Evolutionary conservation across 2,888 invertebrate genomes (phyloP).

Genomic region (Acleris laterana): DNA sequence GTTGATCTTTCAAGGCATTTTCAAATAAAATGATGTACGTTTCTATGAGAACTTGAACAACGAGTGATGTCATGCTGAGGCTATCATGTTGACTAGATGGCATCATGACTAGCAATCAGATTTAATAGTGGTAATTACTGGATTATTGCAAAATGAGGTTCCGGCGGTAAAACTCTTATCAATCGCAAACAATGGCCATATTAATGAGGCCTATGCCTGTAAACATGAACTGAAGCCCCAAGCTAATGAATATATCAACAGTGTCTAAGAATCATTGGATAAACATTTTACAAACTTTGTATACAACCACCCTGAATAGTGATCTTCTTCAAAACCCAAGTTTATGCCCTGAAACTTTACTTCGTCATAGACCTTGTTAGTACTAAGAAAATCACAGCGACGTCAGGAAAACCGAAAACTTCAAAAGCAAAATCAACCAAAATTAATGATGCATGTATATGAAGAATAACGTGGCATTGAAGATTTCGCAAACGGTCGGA

Average conservation of each 20-base stretch:
- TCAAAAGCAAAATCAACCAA: slow-evolving; percentile 11
- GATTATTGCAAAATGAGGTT: slow-evolving; percentile 29
- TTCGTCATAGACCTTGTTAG: too few species aligned
- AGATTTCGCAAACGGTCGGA: slow-evolving; percentile 44
- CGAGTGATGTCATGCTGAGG: slow-evolving; percentile 48
- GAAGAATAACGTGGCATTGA: slow-evolving; percentile 40
- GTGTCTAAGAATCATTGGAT: too few species aligned
- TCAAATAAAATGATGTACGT: too few species aligned
- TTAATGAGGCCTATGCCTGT: not conserved
- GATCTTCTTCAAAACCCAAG: too few species aligned
- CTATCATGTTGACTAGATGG: slow-evolving; percentile 41
- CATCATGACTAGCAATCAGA: slow-evolving; percentile 44
- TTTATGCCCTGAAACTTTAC: too few species aligned
- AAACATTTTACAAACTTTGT: too few species aligned
- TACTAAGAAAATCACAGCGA: too few species aligned
- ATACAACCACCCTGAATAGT: too few species aligned
- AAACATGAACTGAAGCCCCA: too few species aligned
- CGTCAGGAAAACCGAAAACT: not conserved
- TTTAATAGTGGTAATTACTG: slow-evolving; percentile 42
- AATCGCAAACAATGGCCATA: slow-evolving; percentile 4
- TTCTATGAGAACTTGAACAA: slow-evolving; percentile 19
- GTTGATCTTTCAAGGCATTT: too few species aligned
- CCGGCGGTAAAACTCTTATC: slow-evolving; percentile 18
- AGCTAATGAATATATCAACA: too few species aligned
- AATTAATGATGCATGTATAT: slow-evolving; percentile 34